Base-by-base conservation (phyloP, 1,140 invertebrate species). In the Drosophila azteca region DNA sequence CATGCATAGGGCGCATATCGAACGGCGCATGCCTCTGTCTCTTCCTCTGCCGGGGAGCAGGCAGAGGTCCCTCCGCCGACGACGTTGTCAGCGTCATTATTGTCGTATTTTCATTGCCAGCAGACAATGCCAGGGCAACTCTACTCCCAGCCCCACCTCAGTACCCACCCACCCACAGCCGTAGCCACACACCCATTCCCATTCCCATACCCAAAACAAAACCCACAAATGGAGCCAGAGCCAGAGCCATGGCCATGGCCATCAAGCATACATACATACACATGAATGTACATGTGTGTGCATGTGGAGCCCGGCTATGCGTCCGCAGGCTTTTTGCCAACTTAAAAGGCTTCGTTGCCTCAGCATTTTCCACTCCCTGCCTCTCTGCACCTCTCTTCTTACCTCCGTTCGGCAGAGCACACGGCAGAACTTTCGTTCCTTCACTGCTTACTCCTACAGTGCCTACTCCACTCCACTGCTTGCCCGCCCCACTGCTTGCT, bases 61-160 rank as follows among this genome's bases (percentile, higher is more conserved):
- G 39, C 49, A 29, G 49, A 65, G 65, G 65, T 66, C 49, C 62
- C 64, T 57, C 63, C 35, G 24, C 6, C 26, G 39, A 48, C 24
- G 20, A 9, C 55, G 26, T 61, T 46, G 13, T 43, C 58, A 53
- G 50, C 71, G 71, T 76, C 73, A 75, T 76, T 76, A 75, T 76
- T 76, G 77, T 77, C 66, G 78, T 81, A 87, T 83, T 87, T 87
- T 87, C 83, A 87, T 88, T 87, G 83, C 83, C 83, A 87, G 82
- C 83, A 87, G 83, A 87, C 83, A 87, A 87, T 87, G 83, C 83
- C 83, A 87, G 78, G 75, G 82, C 57, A 85, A 87, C 82, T 87
- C 45, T 65, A 77, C 43, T 49, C 52, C 62, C 41, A 31, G 26
- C 52, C 49, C 61, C 26, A 52, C 29, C 41, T 54, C 35, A 20